Conservation (phyloP, 2,113 vertebrate genomes). For the Aramus guarauna region DNA sequence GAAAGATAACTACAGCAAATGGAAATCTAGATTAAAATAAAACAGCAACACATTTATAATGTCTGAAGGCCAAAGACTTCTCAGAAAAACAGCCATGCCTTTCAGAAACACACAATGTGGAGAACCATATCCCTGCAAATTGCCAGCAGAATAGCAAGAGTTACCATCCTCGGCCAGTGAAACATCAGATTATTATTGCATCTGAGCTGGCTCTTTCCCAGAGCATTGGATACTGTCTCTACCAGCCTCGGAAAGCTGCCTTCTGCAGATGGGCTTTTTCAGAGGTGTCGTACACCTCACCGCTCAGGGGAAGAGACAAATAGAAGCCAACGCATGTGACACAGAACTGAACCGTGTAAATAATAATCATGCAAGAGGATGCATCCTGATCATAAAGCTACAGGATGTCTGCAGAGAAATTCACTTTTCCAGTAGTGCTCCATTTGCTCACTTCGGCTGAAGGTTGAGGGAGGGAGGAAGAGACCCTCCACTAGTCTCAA, state of each 20-base stretch:
- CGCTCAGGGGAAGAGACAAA: background rate
- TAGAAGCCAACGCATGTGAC: conserved; percentile 7
- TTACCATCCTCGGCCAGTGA: background rate
- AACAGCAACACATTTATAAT: background rate
- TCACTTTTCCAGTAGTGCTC: background rate
- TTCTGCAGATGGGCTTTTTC: conserved; percentile 43
- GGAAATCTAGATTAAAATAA: conserved; percentile 18
- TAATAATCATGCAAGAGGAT: background rate
- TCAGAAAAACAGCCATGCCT: background rate
- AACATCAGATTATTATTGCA: conserved; percentile 8
- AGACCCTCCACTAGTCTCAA: background rate
- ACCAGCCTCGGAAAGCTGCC: background rate
- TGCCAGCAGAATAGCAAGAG: background rate
- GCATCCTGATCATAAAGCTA: background rate
- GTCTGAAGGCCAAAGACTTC: background rate
- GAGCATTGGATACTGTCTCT: background rate
- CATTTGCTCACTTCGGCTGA: background rate
- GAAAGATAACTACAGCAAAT: background rate
- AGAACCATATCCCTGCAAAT: background rate
- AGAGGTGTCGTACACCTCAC: conserved; percentile 10
- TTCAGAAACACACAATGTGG: background rate
- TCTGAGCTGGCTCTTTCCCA: conserved; percentile 34
- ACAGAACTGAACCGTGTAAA: background rate
- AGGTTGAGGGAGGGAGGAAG: background rate
- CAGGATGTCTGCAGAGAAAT: background rate